Evolutionary conservation across 2,888 invertebrate genomes (phyloP).

Genomic region (Apoderus coryli): DNA sequence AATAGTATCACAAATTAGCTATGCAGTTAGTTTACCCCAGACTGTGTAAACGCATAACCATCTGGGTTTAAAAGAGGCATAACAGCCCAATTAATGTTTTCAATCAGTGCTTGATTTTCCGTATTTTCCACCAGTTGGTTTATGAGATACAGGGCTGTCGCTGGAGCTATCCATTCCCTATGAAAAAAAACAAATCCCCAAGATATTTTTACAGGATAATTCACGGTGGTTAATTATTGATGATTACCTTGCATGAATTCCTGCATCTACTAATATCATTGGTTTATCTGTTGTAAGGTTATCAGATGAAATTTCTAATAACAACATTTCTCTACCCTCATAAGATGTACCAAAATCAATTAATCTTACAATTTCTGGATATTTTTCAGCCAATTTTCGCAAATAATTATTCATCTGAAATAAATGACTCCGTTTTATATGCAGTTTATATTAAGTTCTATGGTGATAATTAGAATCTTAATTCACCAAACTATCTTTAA

Average conservation of each 20-base stretch:
- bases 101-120: slow-evolving; percentile 38
- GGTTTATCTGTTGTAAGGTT: slow-evolving; percentile 38
- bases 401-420: slow-evolving; percentile 33
- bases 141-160: slow-evolving; percentile 48
- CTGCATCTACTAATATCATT: slow-evolving; percentile 43
- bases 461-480: no score
- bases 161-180: slow-evolving; percentile 61
- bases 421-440: no score
- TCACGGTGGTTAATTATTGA: no score
- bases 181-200: no score
- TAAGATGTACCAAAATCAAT: slow-evolving; percentile 42
- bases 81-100: slow-evolving; percentile 49
- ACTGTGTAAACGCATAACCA: slow-evolving; percentile 47
- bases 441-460: no score
- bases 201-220: no score
- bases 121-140: slow-evolving; percentile 46
- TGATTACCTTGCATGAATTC: no score
- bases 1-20: no score
- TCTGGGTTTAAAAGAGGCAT: slow-evolving; percentile 59
- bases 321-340: slow-evolving; percentile 42
- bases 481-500: no score
- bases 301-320: slow-evolving; percentile 39
- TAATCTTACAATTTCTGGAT: slow-evolving; percentile 39
- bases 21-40: slow-evolving; percentile 31
- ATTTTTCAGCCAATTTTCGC: slow-evolving; percentile 31